Percentiles rank a stretch among this genome's conserved stretches.
Evolutionary conservation across 1,140 invertebrate genomes (phyloP).

Genomic region (Trypoxylus dichotomus): DNA sequence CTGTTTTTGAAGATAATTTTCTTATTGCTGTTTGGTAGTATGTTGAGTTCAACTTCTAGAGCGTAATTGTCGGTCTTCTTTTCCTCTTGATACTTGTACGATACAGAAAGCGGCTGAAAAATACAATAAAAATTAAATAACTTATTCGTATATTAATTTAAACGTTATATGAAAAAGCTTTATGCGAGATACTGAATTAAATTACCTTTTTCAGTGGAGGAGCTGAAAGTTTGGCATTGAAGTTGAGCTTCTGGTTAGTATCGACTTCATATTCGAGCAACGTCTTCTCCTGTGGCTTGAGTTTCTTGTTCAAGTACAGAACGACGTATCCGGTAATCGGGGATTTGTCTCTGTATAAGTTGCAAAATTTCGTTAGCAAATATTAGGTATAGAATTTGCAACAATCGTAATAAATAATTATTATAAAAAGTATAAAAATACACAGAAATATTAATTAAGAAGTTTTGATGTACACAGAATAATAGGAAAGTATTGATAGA

Average conservation of each 20-base stretch:
- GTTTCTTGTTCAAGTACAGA: constrained; percentile 71
- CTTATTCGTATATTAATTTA: neutral
- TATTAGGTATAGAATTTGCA: no score
- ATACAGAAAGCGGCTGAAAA: constrained; percentile 59
- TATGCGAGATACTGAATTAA: neutral
- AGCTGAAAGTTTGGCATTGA: constrained; percentile 60
- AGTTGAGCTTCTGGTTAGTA: neutral
- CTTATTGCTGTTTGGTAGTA: constrained; percentile 65
- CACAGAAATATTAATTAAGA: no score
- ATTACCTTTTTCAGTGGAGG: constrained; percentile 65
- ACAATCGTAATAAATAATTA: no score
- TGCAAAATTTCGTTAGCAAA: no score
- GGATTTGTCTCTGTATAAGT: neutral
- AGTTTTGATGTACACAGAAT: no score
- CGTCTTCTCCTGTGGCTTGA: constrained; percentile 67
- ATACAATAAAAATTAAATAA: no score
- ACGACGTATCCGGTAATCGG: constrained; percentile 51
- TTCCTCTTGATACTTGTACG: constrained; percentile 52
- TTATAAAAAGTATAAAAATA: constrained; percentile 7
- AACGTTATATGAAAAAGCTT: neutral
- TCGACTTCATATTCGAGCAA: constrained; percentile 44
- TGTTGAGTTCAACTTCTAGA: constrained; percentile 57
- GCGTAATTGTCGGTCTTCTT: constrained; percentile 46
- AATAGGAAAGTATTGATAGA: no score
- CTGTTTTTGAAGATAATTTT: constrained; percentile 57